Evolutionary conservation across 37 sponge, comb jelly and placozoan species (phyloP), one percentile per base, ranked within the genome.

Genomic region (Trichoplax adhaerens): DNA sequence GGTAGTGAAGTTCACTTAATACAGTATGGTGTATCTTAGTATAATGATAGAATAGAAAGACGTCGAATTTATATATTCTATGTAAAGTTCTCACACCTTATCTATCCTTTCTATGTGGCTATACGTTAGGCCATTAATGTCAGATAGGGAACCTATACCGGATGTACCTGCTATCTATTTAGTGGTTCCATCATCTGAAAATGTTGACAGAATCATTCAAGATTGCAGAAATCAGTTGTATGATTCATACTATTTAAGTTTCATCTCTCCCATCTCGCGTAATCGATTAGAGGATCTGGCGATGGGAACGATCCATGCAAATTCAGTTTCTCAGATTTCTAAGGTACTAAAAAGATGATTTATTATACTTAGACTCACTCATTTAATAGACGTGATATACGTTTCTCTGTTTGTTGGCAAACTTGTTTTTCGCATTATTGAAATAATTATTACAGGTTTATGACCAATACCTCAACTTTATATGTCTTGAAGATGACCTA

Each of bases 111-210:
- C 50, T 6, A 8, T 52, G 62, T 62, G 3, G 10, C 66, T 10
- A 48, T 57, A 51, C 54, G 7, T 53, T 69, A 87, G 87, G 48
- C 75, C 56, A 52, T 65, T 90, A 61, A 74, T 87, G 67, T 68
- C 85, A 1, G 61, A 79, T 1, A 69, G 97, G 10, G 97, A 95
- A 46, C 80, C 84, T 52, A 86, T 95, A 7, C 70, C 86, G 6
- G 97, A 95, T 60, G 88, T 87, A 6, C 82, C 86, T 3, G 91
- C 88, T 68, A 82, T 95, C n/a, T 95, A 95, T 75, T 90, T 95
- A 61, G 62, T 95, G 1, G 58, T 79, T 65, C 97, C 97, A 8
- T 83, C 85, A 6, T 66, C 71, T 29, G 83, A 80, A 55, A 91
- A 85, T 69, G 76, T 95, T 7, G 71, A 54, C n/a, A 75, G 81